These are phyloP conservation scores for Cynoglossus semilaevis DNA, from an alignment of 2,113 vertebrate genomes.

Conservation along the genomic window DNA sequence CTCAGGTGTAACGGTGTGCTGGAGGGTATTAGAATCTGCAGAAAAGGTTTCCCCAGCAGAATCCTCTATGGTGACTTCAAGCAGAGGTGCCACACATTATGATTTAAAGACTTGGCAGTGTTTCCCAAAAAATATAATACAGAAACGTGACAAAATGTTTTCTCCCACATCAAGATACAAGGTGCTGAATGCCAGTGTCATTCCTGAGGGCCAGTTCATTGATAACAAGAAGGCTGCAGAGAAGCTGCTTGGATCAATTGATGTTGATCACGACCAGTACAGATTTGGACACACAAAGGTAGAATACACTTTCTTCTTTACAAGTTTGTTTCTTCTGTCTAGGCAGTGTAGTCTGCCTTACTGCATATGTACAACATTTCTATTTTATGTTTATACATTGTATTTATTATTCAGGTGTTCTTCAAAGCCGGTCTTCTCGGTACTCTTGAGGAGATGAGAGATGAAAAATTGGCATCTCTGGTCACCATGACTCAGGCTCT, in stretches of 20 bases:
- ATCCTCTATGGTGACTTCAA: conserved; percentile 12
- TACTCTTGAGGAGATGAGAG: conserved; percentile 55
- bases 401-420: not conserved
- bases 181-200: conserved; percentile 63
- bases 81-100: conserved; percentile 13
- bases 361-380: too few relatives aligned
- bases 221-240: not conserved
- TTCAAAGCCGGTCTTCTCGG: conserved; percentile 5
- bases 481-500: conserved; percentile 56
- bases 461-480: conserved; percentile 46
- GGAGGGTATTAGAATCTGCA: conserved; percentile 64
- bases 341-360: too few relatives aligned
- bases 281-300: conserved; percentile 33
- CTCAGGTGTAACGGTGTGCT: conserved; percentile 67
- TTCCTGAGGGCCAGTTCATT: conserved; percentile 7
- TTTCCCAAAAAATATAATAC: not conserved
- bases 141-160: not conserved
- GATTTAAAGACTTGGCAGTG: too few relatives aligned
- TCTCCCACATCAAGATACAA: conserved; percentile 48
- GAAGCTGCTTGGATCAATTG: conserved; percentile 55
- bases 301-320: not conserved
- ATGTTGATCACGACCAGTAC: conserved; percentile 47
- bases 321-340: too few relatives aligned
- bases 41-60: conserved; percentile 56
- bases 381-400: not conserved